phyloP scores from a whole-genome alignment of 2,888 invertebrate species.

The Candidula unifasciata region DNA sequence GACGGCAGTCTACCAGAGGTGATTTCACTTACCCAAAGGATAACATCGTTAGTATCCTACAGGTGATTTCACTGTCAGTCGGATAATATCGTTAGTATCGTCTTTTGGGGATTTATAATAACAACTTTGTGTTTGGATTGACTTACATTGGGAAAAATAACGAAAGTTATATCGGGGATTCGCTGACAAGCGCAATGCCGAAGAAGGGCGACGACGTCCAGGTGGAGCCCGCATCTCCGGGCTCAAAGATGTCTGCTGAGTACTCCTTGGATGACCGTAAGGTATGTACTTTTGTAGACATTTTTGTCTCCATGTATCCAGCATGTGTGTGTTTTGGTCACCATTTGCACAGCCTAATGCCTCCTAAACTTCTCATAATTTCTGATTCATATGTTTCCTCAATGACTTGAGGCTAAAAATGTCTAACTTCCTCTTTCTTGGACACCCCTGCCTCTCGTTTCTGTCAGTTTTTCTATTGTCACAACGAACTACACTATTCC shows the following conservation, averaged over 20 bases:
- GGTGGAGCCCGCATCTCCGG: constrained; percentile 33
- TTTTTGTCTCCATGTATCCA: no score
- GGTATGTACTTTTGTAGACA: background rate
- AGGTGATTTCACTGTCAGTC: no score
- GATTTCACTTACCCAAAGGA: constrained; percentile 14
- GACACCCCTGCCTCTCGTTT: no score
- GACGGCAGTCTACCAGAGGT: background rate
- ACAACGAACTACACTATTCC: no score
- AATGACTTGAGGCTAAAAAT: no score
- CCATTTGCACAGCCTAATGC: no score
- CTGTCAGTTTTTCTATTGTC: no score
- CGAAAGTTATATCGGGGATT: background rate
- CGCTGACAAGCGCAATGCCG: constrained; percentile 1
- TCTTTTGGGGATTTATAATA: background rate
- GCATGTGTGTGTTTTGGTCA: no score
- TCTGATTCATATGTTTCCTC: no score
- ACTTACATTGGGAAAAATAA: background rate
- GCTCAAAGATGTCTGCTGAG: constrained; percentile 36
- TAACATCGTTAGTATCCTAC: background rate
- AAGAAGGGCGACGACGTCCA: background rate
- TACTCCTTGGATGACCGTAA: constrained; percentile 36
- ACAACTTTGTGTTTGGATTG: background rate
- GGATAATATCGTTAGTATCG: background rate
- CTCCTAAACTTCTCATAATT: no score
- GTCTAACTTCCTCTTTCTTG: no score